Percentiles rank a stretch among this genome's conserved stretches.
phyloP scores from a whole-genome alignment of 1,140 invertebrate genomes.

The Heliconius hewitsoni region DNA sequence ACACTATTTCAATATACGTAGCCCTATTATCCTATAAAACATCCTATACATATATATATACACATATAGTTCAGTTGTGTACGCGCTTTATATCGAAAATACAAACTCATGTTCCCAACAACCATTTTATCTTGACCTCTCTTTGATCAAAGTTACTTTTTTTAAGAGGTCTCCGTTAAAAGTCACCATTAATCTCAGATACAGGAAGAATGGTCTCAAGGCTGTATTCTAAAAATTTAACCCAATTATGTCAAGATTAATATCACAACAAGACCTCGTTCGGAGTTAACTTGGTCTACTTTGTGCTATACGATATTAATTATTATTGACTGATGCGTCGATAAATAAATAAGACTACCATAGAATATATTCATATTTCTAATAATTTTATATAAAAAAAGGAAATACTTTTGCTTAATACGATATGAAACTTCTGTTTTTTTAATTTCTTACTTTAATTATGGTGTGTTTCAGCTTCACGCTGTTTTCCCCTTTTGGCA shows the following conservation, averaged over 20 bases:
- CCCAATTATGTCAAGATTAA: slow-evolving; percentile 44
- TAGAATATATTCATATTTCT: no score
- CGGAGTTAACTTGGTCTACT: slow-evolving; percentile 45
- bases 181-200: slow-evolving; percentile 36
- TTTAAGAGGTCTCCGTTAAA: slow-evolving; percentile 22
- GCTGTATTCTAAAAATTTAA: slow-evolving; percentile 41
- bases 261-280: slow-evolving; percentile 47
- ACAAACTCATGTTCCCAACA: slow-evolving; percentile 28
- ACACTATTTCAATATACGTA: slow-evolving; percentile 5
- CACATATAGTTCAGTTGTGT: not conserved
- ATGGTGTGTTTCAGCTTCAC: no score
- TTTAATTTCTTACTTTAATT: no score
- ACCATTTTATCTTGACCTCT: slow-evolving; percentile 29
- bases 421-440: no score
- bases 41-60: not conserved
- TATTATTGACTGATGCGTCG: not conserved
- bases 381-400: no score
- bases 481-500: no score
- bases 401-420: no score
- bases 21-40: slow-evolving; percentile 18
- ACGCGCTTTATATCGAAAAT: slow-evolving; percentile 37
- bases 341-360: not conserved
- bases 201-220: slow-evolving; percentile 43
- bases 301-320: slow-evolving; percentile 31
- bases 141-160: not conserved